Base-by-base conservation (phyloP, 2,797 vertebrate species). In the Menidia menidia region DNA sequence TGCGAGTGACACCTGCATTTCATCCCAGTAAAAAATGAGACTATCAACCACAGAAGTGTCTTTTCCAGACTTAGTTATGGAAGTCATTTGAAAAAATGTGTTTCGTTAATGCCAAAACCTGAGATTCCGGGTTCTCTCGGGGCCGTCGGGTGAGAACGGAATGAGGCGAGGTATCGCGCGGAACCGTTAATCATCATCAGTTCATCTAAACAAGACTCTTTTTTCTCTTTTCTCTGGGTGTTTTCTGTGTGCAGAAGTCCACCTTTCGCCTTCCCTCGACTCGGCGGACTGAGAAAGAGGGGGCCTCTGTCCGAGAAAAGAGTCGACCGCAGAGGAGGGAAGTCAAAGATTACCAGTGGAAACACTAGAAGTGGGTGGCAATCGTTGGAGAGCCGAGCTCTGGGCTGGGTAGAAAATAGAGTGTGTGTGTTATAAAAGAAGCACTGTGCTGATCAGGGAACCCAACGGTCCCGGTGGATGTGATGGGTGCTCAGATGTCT, bases 271-370 rank as follows among this genome's bases (percentile, higher is more conserved):
- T 80, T 73, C 60, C 61, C 66, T 84, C 71, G 76, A 77, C 80
- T 81, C 69, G 1, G 52, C 30, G 42, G 65, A 64, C 2, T 48
- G 44, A 52, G 68, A 73, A 45, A 88, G 77, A 77, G 45, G 47
- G 42, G 16, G 71, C 69, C 80, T 86, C 77, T 89, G 82, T 87
- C 77, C 71, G 25, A 39, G 62, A 42, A 12, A 75, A 41, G 82
- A 39, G 71, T 48, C 60, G 62, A 84, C 86, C 85, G 1, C 84
- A 82, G 80, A 71, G 70, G 57, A 76, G 78, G 75, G 61, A 74
- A 77, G 77, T 84, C 87, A 87, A 74, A 87, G 80, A 87, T 88
- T 71, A 87, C 72, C 72, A 73, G 73, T 90, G 78, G 81, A 91
- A 87, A 88, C 77, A 64, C 63, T 70, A 73, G 62, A 88, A 86